Evolutionary conservation across 1,140 invertebrate genomes (phyloP).

Genomic region (Probaryconus sp.): DNA sequence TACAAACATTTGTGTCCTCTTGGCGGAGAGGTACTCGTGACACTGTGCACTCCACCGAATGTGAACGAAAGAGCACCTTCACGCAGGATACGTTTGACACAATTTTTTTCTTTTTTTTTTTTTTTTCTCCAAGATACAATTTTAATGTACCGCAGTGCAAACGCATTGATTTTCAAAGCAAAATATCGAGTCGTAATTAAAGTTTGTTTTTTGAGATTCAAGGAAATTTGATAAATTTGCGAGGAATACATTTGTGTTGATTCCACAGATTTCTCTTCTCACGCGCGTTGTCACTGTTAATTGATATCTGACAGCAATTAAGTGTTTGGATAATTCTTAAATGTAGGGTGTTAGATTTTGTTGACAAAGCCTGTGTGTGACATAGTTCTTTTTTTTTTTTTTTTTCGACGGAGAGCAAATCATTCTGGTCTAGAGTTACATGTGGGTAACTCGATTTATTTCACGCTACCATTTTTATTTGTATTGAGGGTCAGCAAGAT

Average conservation of each 20-base stretch:
- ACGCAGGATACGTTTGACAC: constrained; percentile 18
- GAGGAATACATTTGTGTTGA: too few relatives aligned
- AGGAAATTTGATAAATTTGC: too few relatives aligned
- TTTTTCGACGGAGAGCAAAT: constrained; percentile 21
- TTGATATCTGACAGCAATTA: constrained; percentile 76
- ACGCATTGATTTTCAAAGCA: too few relatives aligned
- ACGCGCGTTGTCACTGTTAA: constrained; percentile 66
- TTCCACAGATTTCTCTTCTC: constrained; percentile 44
- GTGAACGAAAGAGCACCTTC: constrained; percentile 29
- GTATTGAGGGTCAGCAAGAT: constrained; percentile 35
- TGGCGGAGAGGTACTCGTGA: constrained; percentile 45
- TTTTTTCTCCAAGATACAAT: too few relatives aligned
- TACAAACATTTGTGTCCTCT: constrained; percentile 56
- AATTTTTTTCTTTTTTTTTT: background rate
- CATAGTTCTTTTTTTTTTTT: constrained; percentile 56
- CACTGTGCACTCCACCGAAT: constrained; percentile 17
- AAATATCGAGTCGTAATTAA: too few relatives aligned
- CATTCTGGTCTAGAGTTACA: constrained; percentile 63
- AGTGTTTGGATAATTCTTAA: constrained; percentile 75
- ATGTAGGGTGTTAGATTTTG: constrained; percentile 57
- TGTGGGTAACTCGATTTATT: constrained; percentile 55
- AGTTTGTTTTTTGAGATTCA: too few relatives aligned
- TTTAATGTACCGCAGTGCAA: too few relatives aligned
- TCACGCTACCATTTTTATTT: constrained; percentile 40
- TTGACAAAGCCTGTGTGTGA: constrained; percentile 75